Evolutionary conservation across 1,140 invertebrate genomes (phyloP), one percentile per base, ranked within the genome.

Genomic region (Tenebrio molitor): DNA sequence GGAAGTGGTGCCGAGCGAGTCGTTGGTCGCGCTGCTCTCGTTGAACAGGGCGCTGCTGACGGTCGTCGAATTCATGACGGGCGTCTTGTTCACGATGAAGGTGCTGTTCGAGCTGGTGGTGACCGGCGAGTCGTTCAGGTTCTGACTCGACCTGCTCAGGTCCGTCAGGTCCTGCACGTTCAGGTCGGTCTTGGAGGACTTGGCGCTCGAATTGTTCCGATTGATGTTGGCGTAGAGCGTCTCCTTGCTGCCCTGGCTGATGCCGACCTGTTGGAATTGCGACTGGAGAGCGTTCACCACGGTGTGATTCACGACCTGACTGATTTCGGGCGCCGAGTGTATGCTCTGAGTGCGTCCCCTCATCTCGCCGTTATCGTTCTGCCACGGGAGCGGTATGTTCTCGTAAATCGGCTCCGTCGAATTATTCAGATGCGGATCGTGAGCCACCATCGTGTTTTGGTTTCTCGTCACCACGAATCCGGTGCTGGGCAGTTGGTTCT

Each of bases 361-460:
- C 78, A 86, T 85, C 12, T 84, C 79, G 16, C 64, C 65, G 63
- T 70, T 29, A 3, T 87, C 85, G 72, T 84, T 87, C 65, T 88
- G 87, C 83, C 88, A 89, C 0, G 88, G 86, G 16, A 91, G 75
- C 6, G 91, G 91, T 5, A 93, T 89, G 76, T 93, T 93, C 79
- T 93, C 91, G 80, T 93, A 93, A 69, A 93, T 93, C 0, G 92
- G 92, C 79, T 93, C 92, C 15, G 86, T 84, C 0, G 87, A 83
- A 72, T 85, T 84, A 23, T 78, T 83, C 14, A 83, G 46, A 63
- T 79, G 75, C 1, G 75, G 50, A 64, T 77, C 78, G 66, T 78
- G 75, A 19, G 79, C 77, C 5, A 79, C 72, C 41, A 81, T 76
- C 15, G 79, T 46, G 64, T 84, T 84, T 63, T 85, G 84, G 44